Base-by-base conservation (phyloP, 2,797 vertebrate genomes). In the Sebastes melanostomus region DNA sequence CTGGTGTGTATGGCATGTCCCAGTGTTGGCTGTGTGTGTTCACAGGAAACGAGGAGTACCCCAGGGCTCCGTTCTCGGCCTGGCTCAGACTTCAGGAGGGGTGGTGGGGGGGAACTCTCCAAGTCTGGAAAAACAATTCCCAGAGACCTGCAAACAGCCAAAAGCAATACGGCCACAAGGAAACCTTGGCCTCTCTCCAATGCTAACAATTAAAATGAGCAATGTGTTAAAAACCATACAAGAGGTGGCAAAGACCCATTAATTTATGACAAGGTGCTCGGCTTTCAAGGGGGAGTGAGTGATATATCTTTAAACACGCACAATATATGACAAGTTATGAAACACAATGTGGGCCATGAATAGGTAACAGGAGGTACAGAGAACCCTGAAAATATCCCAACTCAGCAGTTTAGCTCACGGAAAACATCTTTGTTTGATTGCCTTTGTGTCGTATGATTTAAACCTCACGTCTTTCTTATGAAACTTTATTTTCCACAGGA, bases 121-220 rank as follows among this genome's bases (percentile, higher is more conserved):
- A 72, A 77, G 91, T 93, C 86, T 94, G 91, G 89, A 92, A 93
- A 90, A 93, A 88, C 66, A 84, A 85, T 90, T 91, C 75, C 73
- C 81, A 60, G 82, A 84, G 72, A 88, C 69, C 78, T 66, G 72
- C 71, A 82, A 89, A 89, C 72, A 84, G 92, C 91, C 91, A 92
- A 91, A 83, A 86, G 85, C 81, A 92, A 93, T 67, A 88, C 24
- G 27, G 83, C 74, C 92, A 83, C 78, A 84, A 67, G 80, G 75
- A 91, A 86, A 88, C 62, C 16, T 58, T 90, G 92, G 92, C 84
- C 18, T 2, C 4, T 4, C 63, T 89, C 90, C 90, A 92, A 66
- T 20, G 81, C 75, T 50, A 91, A 92, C 86, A 86, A 84, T 86
- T 87, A 85, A 86, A 90, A 75, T 86, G 86, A 90, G 89, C 71